Evolutionary conservation across 1,140 invertebrate genomes (phyloP).

Genomic region (Anadara kagoshimensis): DNA sequence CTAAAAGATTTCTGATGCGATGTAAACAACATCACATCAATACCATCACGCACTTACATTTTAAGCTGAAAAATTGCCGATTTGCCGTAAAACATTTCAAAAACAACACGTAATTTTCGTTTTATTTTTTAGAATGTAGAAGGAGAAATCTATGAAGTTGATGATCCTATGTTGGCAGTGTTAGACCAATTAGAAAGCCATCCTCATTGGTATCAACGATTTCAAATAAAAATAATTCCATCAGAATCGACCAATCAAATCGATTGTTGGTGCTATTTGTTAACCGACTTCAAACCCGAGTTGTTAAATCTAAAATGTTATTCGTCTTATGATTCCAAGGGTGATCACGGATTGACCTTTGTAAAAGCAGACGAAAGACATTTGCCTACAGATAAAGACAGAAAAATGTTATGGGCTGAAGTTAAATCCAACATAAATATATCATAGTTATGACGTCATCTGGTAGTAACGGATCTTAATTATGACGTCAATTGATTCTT

Average conservation of each 20-base stretch:
- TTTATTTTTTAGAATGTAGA: constrained; percentile 8
- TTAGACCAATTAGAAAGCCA: constrained; percentile 1
- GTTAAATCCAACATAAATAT: too few relatives aligned
- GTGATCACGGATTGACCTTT: neutral
- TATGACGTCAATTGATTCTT: too few relatives aligned
- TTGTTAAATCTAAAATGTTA: neutral
- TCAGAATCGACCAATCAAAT: neutral
- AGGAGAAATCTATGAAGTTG: constrained; percentile 10
- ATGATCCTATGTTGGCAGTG: neutral
- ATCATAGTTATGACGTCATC: too few relatives aligned
- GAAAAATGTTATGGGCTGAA: too few relatives aligned
- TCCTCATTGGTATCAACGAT: neutral
- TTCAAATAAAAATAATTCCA: neutral
- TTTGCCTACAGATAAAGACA: too few relatives aligned
- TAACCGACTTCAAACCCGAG: neutral
- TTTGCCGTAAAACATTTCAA: too few relatives aligned
- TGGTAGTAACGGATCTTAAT: too few relatives aligned
- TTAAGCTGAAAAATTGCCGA: too few relatives aligned
- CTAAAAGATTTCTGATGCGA: too few relatives aligned
- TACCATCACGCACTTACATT: too few relatives aligned
- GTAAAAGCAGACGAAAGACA: neutral
- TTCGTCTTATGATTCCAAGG: constrained; percentile 1
- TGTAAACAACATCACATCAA: too few relatives aligned
- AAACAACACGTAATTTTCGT: too few relatives aligned
- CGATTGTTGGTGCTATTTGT: constrained; percentile 11